These are phyloP conservation scores for Pteronotus mesoamericanus DNA, from an alignment of 2,797 vertebrate species.

Conservation along the genomic window DNA sequence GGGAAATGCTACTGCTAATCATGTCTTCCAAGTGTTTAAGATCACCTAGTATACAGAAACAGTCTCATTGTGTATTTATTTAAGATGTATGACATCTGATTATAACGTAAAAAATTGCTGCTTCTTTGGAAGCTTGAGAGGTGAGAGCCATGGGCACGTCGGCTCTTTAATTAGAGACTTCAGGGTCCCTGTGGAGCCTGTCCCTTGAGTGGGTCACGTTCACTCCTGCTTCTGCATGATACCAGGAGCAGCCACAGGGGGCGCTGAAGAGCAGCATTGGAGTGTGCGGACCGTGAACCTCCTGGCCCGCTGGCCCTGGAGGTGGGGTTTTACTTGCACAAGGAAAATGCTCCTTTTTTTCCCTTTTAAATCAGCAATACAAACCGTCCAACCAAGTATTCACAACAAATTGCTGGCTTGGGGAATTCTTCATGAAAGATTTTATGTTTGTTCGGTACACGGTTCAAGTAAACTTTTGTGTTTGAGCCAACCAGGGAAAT, in stretches of 20 bases:
- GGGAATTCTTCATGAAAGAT: neutral
- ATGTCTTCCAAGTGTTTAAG: neutral
- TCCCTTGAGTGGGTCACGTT: neutral
- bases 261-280: neutral
- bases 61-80: neutral
- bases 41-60: neutral
- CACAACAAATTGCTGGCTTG: neutral
- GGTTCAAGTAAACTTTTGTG: constrained; percentile 55
- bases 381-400: neutral
- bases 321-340: neutral
- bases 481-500: constrained; percentile 48
- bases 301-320: neutral
- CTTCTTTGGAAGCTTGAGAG: neutral
- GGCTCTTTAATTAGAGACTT: neutral
- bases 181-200: neutral
- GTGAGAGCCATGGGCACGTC: neutral
- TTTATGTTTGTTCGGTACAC: constrained; percentile 28
- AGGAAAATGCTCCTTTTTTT: neutral
- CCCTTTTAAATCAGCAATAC: neutral
- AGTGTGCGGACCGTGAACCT: neutral
- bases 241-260: neutral
- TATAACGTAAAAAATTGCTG: neutral
- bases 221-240: neutral
- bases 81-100: neutral
- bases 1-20: neutral